A percentile compares a stretch with the other conserved stretches of the same genome.
These are phyloP conservation scores for Prionace glauca DNA, from an alignment of 2,797 vertebrate genomes.

Conservation along the genomic window DNA sequence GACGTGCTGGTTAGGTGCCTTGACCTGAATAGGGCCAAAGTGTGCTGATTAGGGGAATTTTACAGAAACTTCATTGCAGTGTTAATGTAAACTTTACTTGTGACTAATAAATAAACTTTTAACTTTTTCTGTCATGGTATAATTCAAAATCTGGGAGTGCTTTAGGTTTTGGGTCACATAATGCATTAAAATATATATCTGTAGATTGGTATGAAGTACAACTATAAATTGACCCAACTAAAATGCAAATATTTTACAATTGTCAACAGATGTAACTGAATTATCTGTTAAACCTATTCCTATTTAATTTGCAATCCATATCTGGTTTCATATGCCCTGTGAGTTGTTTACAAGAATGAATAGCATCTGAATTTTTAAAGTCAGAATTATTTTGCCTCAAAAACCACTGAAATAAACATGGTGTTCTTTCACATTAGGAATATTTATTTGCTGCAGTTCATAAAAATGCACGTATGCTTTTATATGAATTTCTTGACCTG, in stretches of 20 bases:
- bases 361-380: background rate
- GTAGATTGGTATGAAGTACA: background rate
- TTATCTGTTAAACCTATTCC: background rate
- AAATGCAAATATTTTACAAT: background rate
- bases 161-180: background rate
- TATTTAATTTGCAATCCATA: background rate
- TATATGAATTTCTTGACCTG: background rate
- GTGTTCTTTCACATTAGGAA: background rate
- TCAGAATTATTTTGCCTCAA: background rate
- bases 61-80: too few relatives aligned
- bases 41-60: too few relatives aligned
- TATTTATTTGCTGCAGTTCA: background rate
- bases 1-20: too few relatives aligned
- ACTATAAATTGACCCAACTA: background rate
- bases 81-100: background rate
- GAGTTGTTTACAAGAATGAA: background rate
- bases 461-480: background rate
- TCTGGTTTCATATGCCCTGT: background rate
- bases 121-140: background rate
- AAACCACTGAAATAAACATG: background rate
- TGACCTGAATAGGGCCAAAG: too few relatives aligned
- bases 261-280: background rate
- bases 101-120: background rate
- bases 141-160: background rate
- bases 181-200: background rate